Conservation (phyloP, 1,140 invertebrate genomes). For the Chrysopa pallens region DNA sequence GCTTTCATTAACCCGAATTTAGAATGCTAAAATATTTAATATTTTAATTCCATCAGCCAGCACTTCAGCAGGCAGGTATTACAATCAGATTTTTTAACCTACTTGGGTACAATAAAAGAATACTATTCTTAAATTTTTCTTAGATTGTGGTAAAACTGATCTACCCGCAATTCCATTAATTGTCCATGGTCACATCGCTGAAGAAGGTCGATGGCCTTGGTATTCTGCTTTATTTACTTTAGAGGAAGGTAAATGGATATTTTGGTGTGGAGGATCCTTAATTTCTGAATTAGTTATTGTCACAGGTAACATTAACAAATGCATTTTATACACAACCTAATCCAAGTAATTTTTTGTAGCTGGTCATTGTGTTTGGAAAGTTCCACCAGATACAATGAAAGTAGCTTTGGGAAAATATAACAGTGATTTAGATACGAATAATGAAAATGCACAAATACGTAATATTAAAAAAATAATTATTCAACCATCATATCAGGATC, state of each 20-base stretch:
- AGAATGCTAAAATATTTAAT: no score
- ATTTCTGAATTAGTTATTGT: slow-evolving; percentile 21
- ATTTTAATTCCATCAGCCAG: no score
- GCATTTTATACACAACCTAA: neutral
- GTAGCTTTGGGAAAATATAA: slow-evolving; percentile 19
- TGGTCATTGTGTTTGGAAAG: slow-evolving; percentile 26
- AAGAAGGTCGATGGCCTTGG: slow-evolving; percentile 18
- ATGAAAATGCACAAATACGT: slow-evolving; percentile 16
- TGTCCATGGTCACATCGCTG: slow-evolving; percentile 17
- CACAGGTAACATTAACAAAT: slow-evolving; percentile 11
- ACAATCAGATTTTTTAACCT: no score
- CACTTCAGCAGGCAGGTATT: no score
- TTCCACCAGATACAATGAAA: slow-evolving; percentile 14
- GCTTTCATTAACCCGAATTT: no score
- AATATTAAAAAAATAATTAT: slow-evolving; percentile 17
- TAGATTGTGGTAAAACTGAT: slow-evolving; percentile 11
- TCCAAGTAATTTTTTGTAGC: slow-evolving; percentile 10
- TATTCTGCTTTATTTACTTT: slow-evolving; percentile 20
- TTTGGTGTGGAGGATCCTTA: slow-evolving; percentile 25
- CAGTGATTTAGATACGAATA: slow-evolving; percentile 15
- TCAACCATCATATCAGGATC: slow-evolving; percentile 22
- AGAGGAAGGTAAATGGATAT: slow-evolving; percentile 19
- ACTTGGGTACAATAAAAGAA: neutral
- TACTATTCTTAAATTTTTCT: slow-evolving; percentile 1
- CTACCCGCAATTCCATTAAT: slow-evolving; percentile 16